phyloP scores from a whole-genome alignment of 2,797 vertebrate genomes.

The Loriculus beryllinus region DNA sequence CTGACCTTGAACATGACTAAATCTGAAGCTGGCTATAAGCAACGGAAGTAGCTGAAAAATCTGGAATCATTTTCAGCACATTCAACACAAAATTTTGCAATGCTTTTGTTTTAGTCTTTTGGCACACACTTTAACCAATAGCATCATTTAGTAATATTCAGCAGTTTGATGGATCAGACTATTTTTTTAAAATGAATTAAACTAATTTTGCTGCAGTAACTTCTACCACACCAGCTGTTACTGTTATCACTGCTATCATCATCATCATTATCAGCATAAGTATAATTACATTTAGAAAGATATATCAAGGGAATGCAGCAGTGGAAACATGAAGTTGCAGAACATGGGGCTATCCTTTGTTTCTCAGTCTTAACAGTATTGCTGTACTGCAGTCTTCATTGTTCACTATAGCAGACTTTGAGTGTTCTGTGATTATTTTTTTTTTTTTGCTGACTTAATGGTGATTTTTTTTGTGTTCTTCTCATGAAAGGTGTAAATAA shows the following conservation, averaged over 20 bases:
- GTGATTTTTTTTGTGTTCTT: background rate
- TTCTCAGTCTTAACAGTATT: background rate
- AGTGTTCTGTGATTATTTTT: background rate
- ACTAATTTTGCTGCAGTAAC: slow-evolving; percentile 36
- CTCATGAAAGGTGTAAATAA: background rate
- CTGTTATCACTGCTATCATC: slow-evolving; percentile 4
- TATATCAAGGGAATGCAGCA: background rate
- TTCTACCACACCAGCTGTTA: slow-evolving; percentile 49
- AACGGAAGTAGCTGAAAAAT: background rate
- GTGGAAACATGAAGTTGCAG: background rate
- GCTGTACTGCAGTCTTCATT: background rate
- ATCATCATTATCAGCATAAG: slow-evolving; percentile 10
- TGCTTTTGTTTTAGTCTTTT: background rate
- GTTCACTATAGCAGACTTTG: background rate
- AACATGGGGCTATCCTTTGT: background rate
- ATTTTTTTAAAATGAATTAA: slow-evolving; percentile 38
- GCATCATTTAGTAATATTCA: slow-evolving; percentile 5
- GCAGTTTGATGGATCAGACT: slow-evolving; percentile 9
- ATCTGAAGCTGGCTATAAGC: background rate
- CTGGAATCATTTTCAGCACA: background rate
- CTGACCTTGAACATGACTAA: background rate
- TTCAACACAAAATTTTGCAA: background rate
- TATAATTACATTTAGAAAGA: slow-evolving; percentile 45
- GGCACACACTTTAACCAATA: background rate
- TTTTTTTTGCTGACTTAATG: background rate